phyloP scores from a whole-genome alignment of 2,888 invertebrate species.

The Tetropium fuscum region DNA sequence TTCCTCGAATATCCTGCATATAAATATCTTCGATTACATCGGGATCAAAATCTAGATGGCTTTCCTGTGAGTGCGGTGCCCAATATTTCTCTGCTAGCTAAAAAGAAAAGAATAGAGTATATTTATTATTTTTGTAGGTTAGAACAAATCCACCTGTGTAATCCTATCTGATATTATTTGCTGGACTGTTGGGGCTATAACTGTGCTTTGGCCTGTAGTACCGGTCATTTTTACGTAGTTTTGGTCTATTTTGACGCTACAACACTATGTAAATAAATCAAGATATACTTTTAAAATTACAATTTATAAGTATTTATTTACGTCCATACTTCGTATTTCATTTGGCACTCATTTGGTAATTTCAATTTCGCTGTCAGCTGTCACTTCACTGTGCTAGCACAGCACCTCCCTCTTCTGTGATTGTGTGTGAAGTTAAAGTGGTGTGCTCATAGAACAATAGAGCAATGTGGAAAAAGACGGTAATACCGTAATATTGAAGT shows the following conservation, averaged over 20 bases:
- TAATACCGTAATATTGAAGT: no score
- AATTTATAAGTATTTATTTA: no score
- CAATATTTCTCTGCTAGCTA: constrained; percentile 94
- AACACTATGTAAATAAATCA: background rate
- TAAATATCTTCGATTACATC: constrained; percentile 91
- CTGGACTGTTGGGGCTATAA: constrained; percentile 83
- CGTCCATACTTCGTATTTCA: no score
- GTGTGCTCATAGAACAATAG: no score
- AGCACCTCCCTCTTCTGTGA: no score
- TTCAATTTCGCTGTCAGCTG: no score
- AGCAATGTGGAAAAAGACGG: no score
- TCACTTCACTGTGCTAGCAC: no score
- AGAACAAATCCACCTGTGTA: constrained; percentile 77
- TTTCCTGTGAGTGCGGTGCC: constrained; percentile 85
- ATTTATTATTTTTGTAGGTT: constrained; percentile 9
- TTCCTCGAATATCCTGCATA: constrained; percentile 84
- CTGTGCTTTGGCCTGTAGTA: constrained; percentile 66
- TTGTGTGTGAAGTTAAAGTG: no score
- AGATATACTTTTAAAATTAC: background rate
- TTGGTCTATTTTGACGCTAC: background rate
- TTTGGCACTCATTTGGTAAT: no score
- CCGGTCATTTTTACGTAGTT: constrained; percentile 31
- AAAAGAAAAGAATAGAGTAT: constrained; percentile 44
- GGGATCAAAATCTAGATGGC: constrained; percentile 80
- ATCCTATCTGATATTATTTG: constrained; percentile 93